Base-by-base conservation (phyloP, 2,888 invertebrate genomes). In the Pandemis heparana region DNA sequence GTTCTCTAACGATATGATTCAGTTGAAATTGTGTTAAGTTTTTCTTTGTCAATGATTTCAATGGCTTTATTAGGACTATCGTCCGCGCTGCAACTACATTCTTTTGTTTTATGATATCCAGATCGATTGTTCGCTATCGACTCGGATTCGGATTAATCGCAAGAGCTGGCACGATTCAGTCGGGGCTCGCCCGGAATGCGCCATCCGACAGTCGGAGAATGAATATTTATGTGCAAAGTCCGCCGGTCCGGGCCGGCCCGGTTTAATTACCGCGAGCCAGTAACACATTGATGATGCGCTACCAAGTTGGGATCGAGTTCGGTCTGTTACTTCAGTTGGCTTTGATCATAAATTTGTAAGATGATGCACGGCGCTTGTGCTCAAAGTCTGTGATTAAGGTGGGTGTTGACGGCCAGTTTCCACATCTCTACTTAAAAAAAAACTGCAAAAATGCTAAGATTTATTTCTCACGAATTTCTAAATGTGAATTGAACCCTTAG, bases 211-310 rank as follows among this genome's bases (percentile, higher is more conserved):
- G 81, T 81, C 78, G 80, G 77, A 76, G 80, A 83, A 87, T 88
- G 87, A 89, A 89, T 89, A 89, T 90, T 89, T 89, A 89, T 89
- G 86, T 83, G 80, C 82, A 79, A 78, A 77, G 79, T 78, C 79
- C 72, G 63, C 48, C 72, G 48, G 67, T 66, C 53, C 77, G 79
- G 62, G 16, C 56, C 41, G 41, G 65, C 77, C 79, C 77, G 78
- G 76, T 77, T 81, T 82, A 82, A 82, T 82, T 82, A 80, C 80
- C 75, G 79, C 80, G 75, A 76, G 79, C 79, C 83, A 77, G 79
- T 80, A 80, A 76, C 75, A 73, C 72, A 73, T 75, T 75, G 72
- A 73, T 23, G 72, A 48, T 56, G 65, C 70, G 56, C 70, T 51
- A 48, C 68, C 56, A 69, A 69, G 68, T 69, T 69, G 39, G 12